Conservation (phyloP, 1,140 invertebrate species). For the Listronotus oregonensis region DNA sequence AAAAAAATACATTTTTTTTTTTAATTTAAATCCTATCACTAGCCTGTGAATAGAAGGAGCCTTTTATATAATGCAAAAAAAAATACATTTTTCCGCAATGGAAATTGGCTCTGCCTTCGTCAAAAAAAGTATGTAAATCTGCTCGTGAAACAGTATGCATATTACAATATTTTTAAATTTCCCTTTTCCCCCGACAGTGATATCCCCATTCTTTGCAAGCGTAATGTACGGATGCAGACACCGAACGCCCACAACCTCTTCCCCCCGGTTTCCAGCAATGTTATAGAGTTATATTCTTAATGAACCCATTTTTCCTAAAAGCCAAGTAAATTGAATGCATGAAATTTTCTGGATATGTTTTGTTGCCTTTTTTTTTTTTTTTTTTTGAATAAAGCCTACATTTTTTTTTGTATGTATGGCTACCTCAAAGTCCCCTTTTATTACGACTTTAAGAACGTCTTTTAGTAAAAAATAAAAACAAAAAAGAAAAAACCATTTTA, state of each 20-base stretch:
- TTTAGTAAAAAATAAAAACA: too few relatives aligned
- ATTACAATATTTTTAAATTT: slow-evolving; percentile 30
- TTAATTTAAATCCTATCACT: too few relatives aligned
- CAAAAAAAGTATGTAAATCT: slow-evolving; percentile 29
- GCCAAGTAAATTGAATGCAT: background rate
- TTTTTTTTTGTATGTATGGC: too few relatives aligned
- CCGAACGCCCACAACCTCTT: slow-evolving; percentile 3
- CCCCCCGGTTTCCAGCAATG: slow-evolving; percentile 8
- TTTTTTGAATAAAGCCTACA: too few relatives aligned
- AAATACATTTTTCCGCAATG: slow-evolving; percentile 30
- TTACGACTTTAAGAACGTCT: too few relatives aligned
- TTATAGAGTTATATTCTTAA: slow-evolving; percentile 15
- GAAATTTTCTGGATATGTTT: too few relatives aligned
- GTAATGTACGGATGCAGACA: slow-evolving; percentile 1
- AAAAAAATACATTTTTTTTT: too few relatives aligned
- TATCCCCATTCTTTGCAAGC: slow-evolving; percentile 22
- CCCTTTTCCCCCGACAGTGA: slow-evolving; percentile 14
- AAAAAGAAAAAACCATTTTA: too few relatives aligned
- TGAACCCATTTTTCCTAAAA: background rate
- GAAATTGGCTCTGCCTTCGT: slow-evolving; percentile 19
- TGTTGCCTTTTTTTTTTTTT: too few relatives aligned
- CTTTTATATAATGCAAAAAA: too few relatives aligned
- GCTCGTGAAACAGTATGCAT: slow-evolving; percentile 28
- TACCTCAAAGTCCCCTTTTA: too few relatives aligned
- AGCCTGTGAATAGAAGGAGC: too few relatives aligned